Evolutionary conservation across 2,797 vertebrate genomes (phyloP), one percentile per base, ranked within the genome.

Genomic region (Graptemys geographica): DNA sequence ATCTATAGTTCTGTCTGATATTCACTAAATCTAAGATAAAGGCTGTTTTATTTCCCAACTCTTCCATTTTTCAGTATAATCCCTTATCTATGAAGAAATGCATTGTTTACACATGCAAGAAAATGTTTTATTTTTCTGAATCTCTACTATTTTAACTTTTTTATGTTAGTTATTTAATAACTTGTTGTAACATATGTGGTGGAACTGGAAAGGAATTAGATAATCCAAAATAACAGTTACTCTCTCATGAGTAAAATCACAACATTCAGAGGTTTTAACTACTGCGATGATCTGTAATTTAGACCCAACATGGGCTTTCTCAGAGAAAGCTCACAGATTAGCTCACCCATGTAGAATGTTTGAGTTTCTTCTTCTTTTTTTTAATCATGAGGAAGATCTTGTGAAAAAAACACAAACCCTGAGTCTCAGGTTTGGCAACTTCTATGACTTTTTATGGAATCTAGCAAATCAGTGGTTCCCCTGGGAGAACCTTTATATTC

Each of bases 341-440:
- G 25, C 88, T 91, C 93, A 47, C 49, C 21, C 27, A 83, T 72
- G 80, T 18, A 88, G 33, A 85, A 92, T 93, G 56, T 13, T 81
- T 37, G 18, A 57, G 25, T 86, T 25, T 41, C 51, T 62, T 81
- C 28, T 28, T 86, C 53, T 37, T 93, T 56, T 3, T 5, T 44
- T 47, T 62, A 90, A 81, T 8, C 69, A 3, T 79, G 83, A 89
- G 25, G 13, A 84, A 91, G 11, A 53, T 37, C 74, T 91, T 91
- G n/a, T 86, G 79, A 74, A 88, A 72, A 33, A 84, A 90, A 85
- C 41, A 86, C 31, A 83, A 92, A 10, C 65, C 53, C 33, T 84
- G 0, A 93, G 96, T 89, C 85, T 96, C 94, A 96, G 90, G 55
- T 89, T 95, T 94, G 91, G 91, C 25, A 41, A 86, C 89, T 96